These are phyloP conservation scores for Lochmaea crataegi DNA, from an alignment of 2,888 invertebrate genomes.

Conservation along the genomic window DNA sequence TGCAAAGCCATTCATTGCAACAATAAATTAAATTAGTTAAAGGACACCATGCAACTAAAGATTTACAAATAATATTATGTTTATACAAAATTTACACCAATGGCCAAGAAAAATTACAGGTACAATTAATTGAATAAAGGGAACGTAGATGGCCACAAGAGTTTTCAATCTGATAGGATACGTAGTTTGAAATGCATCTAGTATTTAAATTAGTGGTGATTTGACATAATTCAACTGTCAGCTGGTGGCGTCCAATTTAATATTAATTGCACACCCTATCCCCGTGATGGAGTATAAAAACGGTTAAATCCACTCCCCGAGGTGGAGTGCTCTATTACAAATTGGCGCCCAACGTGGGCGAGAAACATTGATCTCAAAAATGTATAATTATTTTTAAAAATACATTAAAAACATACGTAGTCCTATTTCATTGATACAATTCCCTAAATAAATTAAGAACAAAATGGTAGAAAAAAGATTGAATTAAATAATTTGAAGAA, in stretches of 20 bases:
- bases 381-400: not conserved
- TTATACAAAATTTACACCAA: not conserved
- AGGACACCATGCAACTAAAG: slow-evolving; percentile 31
- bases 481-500: not conserved
- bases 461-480: not conserved
- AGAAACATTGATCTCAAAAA: no score
- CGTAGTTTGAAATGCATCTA: not conserved
- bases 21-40: slow-evolving; percentile 29
- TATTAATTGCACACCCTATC: no score
- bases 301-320: no score
- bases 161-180: not conserved
- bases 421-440: not conserved
- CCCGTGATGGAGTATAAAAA: no score
- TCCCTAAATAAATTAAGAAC: not conserved
- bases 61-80: not conserved
- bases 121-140: not conserved
- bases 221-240: no score
- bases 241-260: no score
- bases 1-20: slow-evolving; percentile 52
- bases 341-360: no score
- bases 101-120: not conserved
- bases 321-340: no score
- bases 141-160: not conserved
- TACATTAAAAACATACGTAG: not conserved
- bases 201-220: not conserved